Conservation (phyloP, 23 tunicate species). For the Clavelina lepadiformis region DNA sequence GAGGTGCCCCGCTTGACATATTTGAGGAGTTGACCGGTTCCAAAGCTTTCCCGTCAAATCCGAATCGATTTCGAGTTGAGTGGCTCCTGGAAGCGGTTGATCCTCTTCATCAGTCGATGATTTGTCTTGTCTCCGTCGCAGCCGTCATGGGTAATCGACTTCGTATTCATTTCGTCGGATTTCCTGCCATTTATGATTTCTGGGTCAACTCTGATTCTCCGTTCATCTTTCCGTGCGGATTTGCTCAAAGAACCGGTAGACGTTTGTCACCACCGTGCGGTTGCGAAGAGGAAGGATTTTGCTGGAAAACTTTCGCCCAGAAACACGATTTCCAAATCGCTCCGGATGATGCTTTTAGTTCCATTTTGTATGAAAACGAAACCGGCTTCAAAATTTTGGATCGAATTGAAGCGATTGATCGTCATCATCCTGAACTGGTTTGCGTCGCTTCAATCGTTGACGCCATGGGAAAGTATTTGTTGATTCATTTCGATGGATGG, state of each 20-base stretch:
- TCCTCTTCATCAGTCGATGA: conserved; percentile 59
- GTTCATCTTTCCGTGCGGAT: conserved; percentile 85
- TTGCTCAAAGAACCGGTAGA: conserved; percentile 58
- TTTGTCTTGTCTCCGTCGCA: conserved; percentile 53
- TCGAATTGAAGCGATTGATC: conserved; percentile 70
- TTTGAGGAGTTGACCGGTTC: conserved; percentile 13
- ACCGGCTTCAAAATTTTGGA: conserved; percentile 41
- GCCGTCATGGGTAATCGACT: conserved; percentile 43
- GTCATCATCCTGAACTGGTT: conserved; percentile 44
- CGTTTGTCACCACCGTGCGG: conserved; percentile 47
- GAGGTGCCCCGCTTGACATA: conserved; percentile 26
- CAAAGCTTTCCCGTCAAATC: conserved; percentile 15
- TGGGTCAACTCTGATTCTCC: conserved; percentile 71
- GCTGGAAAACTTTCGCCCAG: conserved; percentile 43
- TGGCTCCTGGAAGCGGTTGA: conserved; percentile 67
- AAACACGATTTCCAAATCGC: conserved; percentile 7
- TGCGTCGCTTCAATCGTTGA: conserved; percentile 83
- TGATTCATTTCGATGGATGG: conserved; percentile 88
- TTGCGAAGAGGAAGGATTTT: conserved; percentile 24
- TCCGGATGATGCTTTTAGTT: conserved; percentile 20
- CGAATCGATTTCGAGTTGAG: conserved; percentile 49
- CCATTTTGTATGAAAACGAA: conserved; percentile 4
- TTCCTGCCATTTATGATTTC: conserved; percentile 49
- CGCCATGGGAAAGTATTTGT: conserved; percentile 42
- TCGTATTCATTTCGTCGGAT: conserved; percentile 75